Evolutionary conservation across 2,888 invertebrate genomes (phyloP), one percentile per base, ranked within the genome.

Genomic region (Lycaena phlaeas): DNA sequence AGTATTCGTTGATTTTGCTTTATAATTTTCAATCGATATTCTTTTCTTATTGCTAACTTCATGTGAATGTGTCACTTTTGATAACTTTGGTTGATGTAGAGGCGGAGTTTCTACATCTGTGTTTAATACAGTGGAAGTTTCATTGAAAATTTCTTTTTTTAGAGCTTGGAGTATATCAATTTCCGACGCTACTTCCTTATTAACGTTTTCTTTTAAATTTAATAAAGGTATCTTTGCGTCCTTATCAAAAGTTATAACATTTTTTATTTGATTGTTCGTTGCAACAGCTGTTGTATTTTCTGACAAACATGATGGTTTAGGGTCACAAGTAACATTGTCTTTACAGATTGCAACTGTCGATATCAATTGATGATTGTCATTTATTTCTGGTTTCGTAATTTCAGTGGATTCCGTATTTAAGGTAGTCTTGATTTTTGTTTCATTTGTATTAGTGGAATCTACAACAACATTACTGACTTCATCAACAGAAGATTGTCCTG

Each of bases 11-110:
- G 67, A 45, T 49, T 79, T 85, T 44, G 74, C 64, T 60, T 85
- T 85, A 48, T 85, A 85, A 28, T 69, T 84, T 57, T 85, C 85
- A 29, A 85, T 72, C 4, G 85, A 81, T 45, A 85, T 85, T 55
- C 79, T 66, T 58, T 78, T 84, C 45, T 78, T 81, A 4, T 65
- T 61, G 15, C 64, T 53, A 36, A 69, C 60, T 56, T 71, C 70
- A 47, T 67, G 59, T 27, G 64, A 64, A 40, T 61, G 73, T 9
- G 66, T 60, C 5, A 82, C 74, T 64, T 82, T 82, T 10, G 64
- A 66, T 15, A 82, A 28, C 63, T 82, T 82, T 3, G 84, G 82
- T 50, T 76, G 73, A 57, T 81, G 82, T 43, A 84, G 59, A 27
- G 61, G 56, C 14, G 82, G 81, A 12, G 81, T 79, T 9, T 44